Evolutionary conservation across 2,888 invertebrate genomes (phyloP).

Genomic region (Amblyteles armatorius): DNA sequence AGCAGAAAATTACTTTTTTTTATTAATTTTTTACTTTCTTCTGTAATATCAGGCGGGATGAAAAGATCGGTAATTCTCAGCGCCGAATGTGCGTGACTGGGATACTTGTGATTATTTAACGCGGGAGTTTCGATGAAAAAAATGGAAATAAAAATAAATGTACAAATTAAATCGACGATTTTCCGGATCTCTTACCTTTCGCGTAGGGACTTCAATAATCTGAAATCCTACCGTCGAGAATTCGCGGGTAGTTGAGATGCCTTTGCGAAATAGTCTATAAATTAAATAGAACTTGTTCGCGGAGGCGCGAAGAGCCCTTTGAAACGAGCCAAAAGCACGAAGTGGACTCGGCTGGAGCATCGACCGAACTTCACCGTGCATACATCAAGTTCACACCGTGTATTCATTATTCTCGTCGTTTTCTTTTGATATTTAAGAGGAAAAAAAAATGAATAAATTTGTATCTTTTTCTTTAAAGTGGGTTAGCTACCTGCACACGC

Average conservation of each 20-base stretch:
- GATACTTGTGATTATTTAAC: too few species aligned
- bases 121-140: too few species aligned
- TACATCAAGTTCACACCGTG: not conserved
- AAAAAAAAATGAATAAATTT: not conserved
- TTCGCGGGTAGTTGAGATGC: constrained; percentile 18
- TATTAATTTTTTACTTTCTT: not conserved
- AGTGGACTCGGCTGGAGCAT: not conserved
- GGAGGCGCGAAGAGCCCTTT: not conserved
- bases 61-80: not conserved
- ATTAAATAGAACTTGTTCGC: constrained; percentile 24
- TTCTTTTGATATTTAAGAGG: not conserved
- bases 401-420: constrained; percentile 1
- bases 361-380: not conserved
- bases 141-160: too few species aligned
- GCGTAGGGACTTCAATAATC: not conserved
- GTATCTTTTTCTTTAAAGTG: not conserved
- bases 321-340: not conserved
- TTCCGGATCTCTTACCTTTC: not conserved
- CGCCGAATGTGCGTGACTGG: not conserved
- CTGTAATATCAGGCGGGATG: not conserved
- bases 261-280: constrained; percentile 43
- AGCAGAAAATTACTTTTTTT: constrained; percentile 5
- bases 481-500: not conserved
- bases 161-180: not conserved
- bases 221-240: not conserved